phyloP scores from a whole-genome alignment of 2,797 vertebrate genomes.

The Staurois parvus region DNA sequence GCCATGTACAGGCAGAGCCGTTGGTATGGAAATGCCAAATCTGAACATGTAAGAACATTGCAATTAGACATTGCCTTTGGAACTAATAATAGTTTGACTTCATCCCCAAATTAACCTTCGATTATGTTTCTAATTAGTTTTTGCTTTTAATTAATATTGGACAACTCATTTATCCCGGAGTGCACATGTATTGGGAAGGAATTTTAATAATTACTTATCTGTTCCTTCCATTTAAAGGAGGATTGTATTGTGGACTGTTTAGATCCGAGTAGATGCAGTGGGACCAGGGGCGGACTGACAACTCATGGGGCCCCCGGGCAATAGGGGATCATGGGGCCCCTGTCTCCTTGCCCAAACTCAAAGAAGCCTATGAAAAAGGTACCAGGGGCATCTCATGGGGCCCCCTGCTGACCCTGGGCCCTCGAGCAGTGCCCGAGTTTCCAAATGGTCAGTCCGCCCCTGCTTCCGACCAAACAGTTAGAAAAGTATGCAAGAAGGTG shows the following conservation, averaged over 20 bases:
- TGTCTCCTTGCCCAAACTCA: no score
- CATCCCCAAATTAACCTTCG: slow-evolving; percentile 39
- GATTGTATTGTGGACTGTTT: not conserved
- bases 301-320: no score
- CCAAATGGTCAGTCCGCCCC: no score
- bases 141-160: slow-evolving; percentile 46
- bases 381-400: no score
- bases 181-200: slow-evolving; percentile 15
- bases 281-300: no score
- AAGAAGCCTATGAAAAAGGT: no score
- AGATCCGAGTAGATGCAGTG: no score
- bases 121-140: slow-evolving; percentile 42
- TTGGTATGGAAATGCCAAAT: slow-evolving; percentile 4
- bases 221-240: not conserved
- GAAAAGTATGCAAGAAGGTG: no score
- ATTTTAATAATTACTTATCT: slow-evolving; percentile 26
- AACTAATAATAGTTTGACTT: slow-evolving; percentile 35
- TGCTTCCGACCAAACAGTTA: no score
- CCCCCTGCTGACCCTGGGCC: no score
- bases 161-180: slow-evolving; percentile 41
- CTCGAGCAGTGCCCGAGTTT: no score
- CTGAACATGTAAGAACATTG: not conserved
- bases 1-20: not conserved
- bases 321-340: no score
- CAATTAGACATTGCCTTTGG: slow-evolving; percentile 9